Evolutionary conservation across 1,140 invertebrate species (phyloP), one percentile per base, ranked within the genome.

Genomic region (Sycophaga agraensis): DNA sequence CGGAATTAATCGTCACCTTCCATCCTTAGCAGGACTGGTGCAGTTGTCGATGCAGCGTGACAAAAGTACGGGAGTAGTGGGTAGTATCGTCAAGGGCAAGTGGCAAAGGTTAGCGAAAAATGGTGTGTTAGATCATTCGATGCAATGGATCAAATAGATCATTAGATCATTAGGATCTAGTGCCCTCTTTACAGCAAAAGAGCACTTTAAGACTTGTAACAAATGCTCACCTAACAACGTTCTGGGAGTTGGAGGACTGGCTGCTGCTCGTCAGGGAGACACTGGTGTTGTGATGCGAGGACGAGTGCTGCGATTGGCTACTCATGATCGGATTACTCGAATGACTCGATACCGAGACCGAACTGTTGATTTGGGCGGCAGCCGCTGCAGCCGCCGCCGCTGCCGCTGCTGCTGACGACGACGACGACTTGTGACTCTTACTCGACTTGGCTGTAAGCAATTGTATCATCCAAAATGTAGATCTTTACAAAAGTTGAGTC

Each of bases 391-490:
- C 3, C 19, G 16, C 26, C 12, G 31, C 17, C 14, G 31, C 67
- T 70, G 37, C 39, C 45, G 37, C 16, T 56, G 19, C 14, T 53
- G 14, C 45, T 45, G 51, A 5, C 35, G 59, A 34, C 17, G 51
- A 3, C 14, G 26, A 24, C 0, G 48, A 9, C 28, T 63, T 63
- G 61, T 81, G 79, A 76, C 78, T 78, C 37, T 81, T 81, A 62
- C 73, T 81, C 73, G 79, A 81, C 73, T 81, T 81, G 72, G 79
- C 79, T 81, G 66, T 48, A 66, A 60, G n/a, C n/a, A n/a, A n/a
- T n/a, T n/a, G n/a, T n/a, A n/a, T n/a, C n/a, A n/a, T n/a, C n/a
- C n/a, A n/a, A n/a, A n/a, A n/a, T n/a, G n/a, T n/a, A n/a, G n/a
- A n/a, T n/a, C n/a, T n/a, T n/a, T n/a, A n/a, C n/a, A n/a, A n/a